These are phyloP conservation scores for Apis florea DNA, from an alignment of 1,140 invertebrate species.

Conservation along the genomic window DNA sequence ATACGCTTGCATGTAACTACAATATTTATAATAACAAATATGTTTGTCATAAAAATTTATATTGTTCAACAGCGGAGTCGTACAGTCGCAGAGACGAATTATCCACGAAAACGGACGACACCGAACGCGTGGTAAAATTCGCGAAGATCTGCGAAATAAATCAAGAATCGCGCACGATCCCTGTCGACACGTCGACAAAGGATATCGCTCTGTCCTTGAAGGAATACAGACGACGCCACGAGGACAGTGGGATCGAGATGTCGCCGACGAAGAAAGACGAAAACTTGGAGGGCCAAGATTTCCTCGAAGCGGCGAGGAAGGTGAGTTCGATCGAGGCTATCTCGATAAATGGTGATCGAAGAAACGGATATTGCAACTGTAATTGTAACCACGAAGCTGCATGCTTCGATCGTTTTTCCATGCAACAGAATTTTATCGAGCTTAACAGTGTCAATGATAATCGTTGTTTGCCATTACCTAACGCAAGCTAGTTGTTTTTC, in stretches of 20 bases:
- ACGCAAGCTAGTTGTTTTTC: conserved; percentile 32
- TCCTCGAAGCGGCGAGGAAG: conserved; percentile 75
- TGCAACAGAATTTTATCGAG: conserved; percentile 33
- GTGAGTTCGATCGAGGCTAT: conserved; percentile 68
- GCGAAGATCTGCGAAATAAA: conserved; percentile 35
- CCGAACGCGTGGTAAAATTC: conserved; percentile 30
- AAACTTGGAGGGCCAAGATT: conserved; percentile 67
- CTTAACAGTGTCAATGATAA: conserved; percentile 34
- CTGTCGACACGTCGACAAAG: conserved; percentile 19
- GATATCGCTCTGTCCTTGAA: conserved; percentile 41
- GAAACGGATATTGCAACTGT: conserved; percentile 30
- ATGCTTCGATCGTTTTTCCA: conserved; percentile 20
- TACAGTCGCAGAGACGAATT: conserved; percentile 39
- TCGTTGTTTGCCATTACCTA: conserved; percentile 37
- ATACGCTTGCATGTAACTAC: no score
- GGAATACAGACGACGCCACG: conserved; percentile 42
- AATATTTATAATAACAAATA: no score
- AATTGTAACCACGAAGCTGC: conserved; percentile 23
- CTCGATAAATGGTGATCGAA: conserved; percentile 31
- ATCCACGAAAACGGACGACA: conserved; percentile 29
- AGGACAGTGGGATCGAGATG: conserved; percentile 67
- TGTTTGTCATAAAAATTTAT: background rate
- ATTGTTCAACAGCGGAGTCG: conserved; percentile 31
- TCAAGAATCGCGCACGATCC: background rate
- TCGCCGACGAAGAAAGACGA: conserved; percentile 58